phyloP scores from a whole-genome alignment of 1,140 invertebrate species.

The Diabrotica virgifera region DNA sequence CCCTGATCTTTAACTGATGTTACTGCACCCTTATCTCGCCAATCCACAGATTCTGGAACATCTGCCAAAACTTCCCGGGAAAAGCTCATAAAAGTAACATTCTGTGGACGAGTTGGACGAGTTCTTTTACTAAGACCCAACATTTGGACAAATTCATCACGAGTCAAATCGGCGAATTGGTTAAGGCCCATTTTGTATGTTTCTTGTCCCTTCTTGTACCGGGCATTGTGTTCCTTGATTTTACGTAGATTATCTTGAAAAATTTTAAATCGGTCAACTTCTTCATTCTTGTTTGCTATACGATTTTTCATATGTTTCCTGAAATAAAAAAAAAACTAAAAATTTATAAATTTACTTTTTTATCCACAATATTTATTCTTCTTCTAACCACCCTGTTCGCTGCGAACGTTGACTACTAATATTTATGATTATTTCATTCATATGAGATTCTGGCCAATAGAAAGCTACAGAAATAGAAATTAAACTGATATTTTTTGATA shows the following conservation, averaged over 20 bases:
- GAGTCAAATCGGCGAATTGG: slow-evolving; percentile 13
- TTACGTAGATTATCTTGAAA: slow-evolving; percentile 21
- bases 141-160: slow-evolving; percentile 1
- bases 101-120: too few species aligned
- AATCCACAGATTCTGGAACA: neutral
- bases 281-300: slow-evolving; percentile 12
- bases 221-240: slow-evolving; percentile 13
- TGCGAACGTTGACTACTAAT: too few species aligned
- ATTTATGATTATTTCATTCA: too few species aligned
- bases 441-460: too few species aligned
- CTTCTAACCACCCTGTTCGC: too few species aligned
- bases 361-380: too few species aligned
- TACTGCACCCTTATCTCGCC: neutral
- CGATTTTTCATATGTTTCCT: neutral
- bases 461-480: too few species aligned
- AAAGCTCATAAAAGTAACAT: neutral
- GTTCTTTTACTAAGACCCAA: too few species aligned
- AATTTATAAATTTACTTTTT: too few species aligned
- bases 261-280: slow-evolving; percentile 10
- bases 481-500: too few species aligned
- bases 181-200: slow-evolving; percentile 14
- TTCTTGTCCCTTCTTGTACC: slow-evolving; percentile 5
- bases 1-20: neutral
- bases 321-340: too few species aligned
- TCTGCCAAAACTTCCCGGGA: neutral